Conservation (phyloP, 1,140 invertebrate genomes). For the Pectinophora gossypiella region DNA sequence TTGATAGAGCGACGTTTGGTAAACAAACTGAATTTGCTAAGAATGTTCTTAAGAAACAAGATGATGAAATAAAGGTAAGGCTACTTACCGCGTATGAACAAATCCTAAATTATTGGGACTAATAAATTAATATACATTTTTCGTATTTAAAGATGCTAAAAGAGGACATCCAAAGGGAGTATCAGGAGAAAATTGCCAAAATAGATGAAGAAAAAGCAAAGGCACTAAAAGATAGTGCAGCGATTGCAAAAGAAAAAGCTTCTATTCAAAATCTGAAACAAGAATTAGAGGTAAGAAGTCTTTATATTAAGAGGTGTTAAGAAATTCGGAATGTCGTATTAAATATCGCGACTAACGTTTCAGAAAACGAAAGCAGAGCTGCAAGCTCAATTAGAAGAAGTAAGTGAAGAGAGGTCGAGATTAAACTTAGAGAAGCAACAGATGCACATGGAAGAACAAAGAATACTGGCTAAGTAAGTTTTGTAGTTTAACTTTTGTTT, state of each 20-base stretch:
- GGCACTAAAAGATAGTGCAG: slow-evolving; percentile 43
- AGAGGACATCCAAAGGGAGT: slow-evolving; percentile 61
- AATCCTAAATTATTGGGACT: neutral
- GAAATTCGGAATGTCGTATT: neutral
- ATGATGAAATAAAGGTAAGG: slow-evolving; percentile 61
- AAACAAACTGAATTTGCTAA: slow-evolving; percentile 70
- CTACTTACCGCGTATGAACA: neutral
- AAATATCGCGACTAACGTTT: slow-evolving; percentile 9
- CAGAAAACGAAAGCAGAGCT: slow-evolving; percentile 66
- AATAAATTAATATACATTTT: too few species aligned
- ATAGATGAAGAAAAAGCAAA: slow-evolving; percentile 58
- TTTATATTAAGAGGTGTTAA: neutral
- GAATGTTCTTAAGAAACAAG: slow-evolving; percentile 61
- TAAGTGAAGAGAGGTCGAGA: slow-evolving; percentile 54
- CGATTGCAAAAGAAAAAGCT: slow-evolving; percentile 57
- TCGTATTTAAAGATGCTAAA: slow-evolving; percentile 37
- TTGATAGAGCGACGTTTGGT: slow-evolving; percentile 63
- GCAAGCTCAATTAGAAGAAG: slow-evolving; percentile 58
- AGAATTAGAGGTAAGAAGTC: slow-evolving; percentile 49
- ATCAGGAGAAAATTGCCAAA: slow-evolving; percentile 54
- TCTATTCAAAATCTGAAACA: slow-evolving; percentile 51
- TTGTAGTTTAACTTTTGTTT: too few species aligned
- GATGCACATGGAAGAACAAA: slow-evolving; percentile 60
- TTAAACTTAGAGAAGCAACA: slow-evolving; percentile 60
- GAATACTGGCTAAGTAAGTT: slow-evolving; percentile 57